Percentiles rank a stretch among this genome's conserved stretches.
These are phyloP conservation scores for Hipparchia sbordonii DNA, from an alignment of 2,888 invertebrate species.

Conservation along the genomic window DNA sequence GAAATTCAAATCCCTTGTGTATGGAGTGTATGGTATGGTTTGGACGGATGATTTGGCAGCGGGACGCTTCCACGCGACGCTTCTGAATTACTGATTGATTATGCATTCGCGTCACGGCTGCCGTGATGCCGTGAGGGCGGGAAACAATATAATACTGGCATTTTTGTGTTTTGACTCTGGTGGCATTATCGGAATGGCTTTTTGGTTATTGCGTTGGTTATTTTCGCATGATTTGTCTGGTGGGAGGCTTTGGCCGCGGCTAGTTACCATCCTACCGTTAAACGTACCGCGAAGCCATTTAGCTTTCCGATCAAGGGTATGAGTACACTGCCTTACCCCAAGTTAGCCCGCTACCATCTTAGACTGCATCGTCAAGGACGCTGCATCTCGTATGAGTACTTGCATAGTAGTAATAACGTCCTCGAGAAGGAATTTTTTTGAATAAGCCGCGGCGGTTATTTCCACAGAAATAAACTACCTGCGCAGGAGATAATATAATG, in stretches of 20 bases:
- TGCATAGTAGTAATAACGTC: no score
- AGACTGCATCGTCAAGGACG: no score
- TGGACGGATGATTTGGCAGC: conserved; percentile 23
- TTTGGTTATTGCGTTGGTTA: neutral
- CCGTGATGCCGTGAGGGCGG: conserved; percentile 50
- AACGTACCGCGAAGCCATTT: no score
- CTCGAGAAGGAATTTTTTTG: no score
- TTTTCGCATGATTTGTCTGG: neutral
- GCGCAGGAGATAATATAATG: no score
- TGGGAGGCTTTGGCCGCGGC: no score
- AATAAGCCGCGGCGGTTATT: no score
- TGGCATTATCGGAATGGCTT: conserved; percentile 13
- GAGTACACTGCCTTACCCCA: no score
- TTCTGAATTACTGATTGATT: conserved; percentile 79
- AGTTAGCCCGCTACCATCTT: no score
- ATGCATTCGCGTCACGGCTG: conserved; percentile 75
- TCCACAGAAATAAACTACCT: no score
- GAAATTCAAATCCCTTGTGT: conserved; percentile 72
- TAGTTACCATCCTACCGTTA: no score
- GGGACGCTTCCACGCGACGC: conserved; percentile 50
- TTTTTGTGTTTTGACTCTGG: conserved; percentile 42
- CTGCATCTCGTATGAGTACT: neutral
- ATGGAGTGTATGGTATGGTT: conserved; percentile 43
- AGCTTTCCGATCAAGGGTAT: no score
- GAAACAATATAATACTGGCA: conserved; percentile 56